Evolutionary conservation across 2,888 invertebrate species (phyloP).

Genomic region (Rhingia rostrata): DNA sequence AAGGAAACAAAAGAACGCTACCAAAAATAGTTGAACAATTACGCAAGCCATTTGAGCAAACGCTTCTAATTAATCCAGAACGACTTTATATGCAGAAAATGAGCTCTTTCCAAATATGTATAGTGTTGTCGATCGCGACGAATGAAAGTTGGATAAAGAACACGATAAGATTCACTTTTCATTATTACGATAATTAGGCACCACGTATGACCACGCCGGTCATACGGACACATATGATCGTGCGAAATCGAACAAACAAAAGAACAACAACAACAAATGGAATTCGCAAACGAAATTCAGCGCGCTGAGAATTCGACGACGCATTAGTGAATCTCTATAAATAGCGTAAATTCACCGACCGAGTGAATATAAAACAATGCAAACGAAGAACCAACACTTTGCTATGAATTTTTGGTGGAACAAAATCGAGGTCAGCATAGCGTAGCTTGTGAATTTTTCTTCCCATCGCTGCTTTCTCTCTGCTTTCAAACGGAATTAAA

Average conservation of each 20-base stretch:
- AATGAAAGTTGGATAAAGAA: slow-evolving; percentile 1
- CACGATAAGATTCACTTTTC: slow-evolving; percentile 66
- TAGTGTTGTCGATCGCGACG: slow-evolving; percentile 7
- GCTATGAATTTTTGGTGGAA: slow-evolving; percentile 22
- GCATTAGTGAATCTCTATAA: slow-evolving; percentile 68
- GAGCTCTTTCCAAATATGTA: slow-evolving; percentile 19
- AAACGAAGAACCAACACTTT: slow-evolving; percentile 18
- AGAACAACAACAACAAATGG: neutral
- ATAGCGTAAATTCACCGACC: slow-evolving; percentile 46
- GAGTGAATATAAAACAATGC: slow-evolving; percentile 30
- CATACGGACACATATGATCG: neutral
- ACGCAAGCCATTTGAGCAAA: slow-evolving; percentile 16
- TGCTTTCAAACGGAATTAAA: slow-evolving; percentile 35
- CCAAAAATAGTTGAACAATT: slow-evolving; percentile 38
- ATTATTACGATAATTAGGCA: slow-evolving; percentile 19
- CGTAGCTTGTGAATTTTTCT: slow-evolving; percentile 36
- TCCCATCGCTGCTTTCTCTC: slow-evolving; percentile 61
- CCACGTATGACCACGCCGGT: slow-evolving; percentile 10
- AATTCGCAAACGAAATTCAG: slow-evolving; percentile 19
- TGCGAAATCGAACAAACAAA: slow-evolving; percentile 4
- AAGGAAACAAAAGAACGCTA: neutral
- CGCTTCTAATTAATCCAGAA: slow-evolving; percentile 11
- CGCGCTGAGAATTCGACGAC: slow-evolving; percentile 32
- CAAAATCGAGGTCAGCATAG: slow-evolving; percentile 57
- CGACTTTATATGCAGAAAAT: slow-evolving; percentile 15